These are phyloP conservation scores for Hirudinaria manillensis DNA, from an alignment of 2,888 invertebrate genomes.

Conservation along the genomic window DNA sequence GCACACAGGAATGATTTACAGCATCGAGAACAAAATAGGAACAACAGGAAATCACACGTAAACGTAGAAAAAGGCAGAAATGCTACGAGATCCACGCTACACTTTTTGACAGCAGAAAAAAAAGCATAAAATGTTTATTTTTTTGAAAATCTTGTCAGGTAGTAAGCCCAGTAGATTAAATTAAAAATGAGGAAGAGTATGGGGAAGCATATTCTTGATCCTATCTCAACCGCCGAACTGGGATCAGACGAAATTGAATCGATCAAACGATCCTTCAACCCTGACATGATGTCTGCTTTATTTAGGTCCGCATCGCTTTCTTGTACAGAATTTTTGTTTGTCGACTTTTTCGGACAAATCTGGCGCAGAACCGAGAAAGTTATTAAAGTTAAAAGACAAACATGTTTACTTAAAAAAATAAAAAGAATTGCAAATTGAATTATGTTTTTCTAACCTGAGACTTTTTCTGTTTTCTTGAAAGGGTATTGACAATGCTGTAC, in stretches of 20 bases:
- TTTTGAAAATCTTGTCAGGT: no score
- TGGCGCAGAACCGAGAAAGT: not conserved
- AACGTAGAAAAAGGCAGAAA: no score
- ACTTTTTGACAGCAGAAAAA: no score
- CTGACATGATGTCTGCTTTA: not conserved
- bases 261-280: not conserved
- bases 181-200: constrained; percentile 36
- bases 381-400: not conserved
- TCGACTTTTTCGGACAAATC: not conserved
- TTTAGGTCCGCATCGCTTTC: not conserved
- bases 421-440: not conserved
- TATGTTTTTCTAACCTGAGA: not conserved
- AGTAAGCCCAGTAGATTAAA: constrained; percentile 30
- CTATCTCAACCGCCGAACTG: constrained; percentile 30
- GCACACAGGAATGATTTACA: no score
- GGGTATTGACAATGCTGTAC: constrained; percentile 35
- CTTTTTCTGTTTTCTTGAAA: constrained; percentile 27
- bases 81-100: no score
- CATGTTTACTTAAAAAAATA: not conserved
- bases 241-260: constrained; percentile 15
- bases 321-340: not conserved
- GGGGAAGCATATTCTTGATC: constrained; percentile 36
- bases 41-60: no score
- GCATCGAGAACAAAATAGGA: no score
- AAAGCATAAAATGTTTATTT: no score